Conservation (phyloP, 1,140 invertebrate species). For the Drosophila quadrilineata region DNA sequence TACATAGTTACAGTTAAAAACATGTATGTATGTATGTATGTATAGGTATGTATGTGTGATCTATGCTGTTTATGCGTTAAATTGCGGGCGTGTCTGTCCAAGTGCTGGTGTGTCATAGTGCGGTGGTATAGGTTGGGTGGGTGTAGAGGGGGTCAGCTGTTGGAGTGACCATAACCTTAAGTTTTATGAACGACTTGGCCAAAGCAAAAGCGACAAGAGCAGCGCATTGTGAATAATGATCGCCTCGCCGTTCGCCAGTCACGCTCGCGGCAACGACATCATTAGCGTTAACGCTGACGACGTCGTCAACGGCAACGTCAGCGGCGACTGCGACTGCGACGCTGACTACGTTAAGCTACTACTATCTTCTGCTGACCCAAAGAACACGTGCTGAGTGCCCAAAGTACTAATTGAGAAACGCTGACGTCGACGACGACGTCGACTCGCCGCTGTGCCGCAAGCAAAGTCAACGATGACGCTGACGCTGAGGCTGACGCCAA, state of each 20-base stretch:
- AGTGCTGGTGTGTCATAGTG: too few species aligned
- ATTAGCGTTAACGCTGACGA: not conserved
- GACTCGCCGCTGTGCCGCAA: too few species aligned
- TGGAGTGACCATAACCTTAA: constrained; percentile 73
- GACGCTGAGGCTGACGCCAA: constrained; percentile 1
- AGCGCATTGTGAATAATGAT: constrained; percentile 16
- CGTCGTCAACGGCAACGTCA: not conserved
- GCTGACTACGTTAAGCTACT: constrained; percentile 2
- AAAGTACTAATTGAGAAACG: not conserved
- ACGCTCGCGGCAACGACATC: not conserved
- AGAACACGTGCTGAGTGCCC: constrained; percentile 55
- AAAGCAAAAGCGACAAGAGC: constrained; percentile 9
- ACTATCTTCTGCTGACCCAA: constrained; percentile 32
- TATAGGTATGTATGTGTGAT: too few species aligned
- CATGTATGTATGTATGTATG: too few species aligned
- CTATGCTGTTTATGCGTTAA: constrained; percentile 19
- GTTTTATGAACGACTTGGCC: constrained; percentile 33
- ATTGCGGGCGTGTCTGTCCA: constrained; percentile 26
- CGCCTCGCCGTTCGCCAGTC: not conserved
- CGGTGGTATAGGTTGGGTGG: not conserved
- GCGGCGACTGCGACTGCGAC: constrained; percentile 3
- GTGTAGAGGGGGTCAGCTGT: constrained; percentile 9
- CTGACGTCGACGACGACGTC: not conserved
- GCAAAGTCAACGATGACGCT: constrained; percentile 5
- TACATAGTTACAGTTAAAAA: too few species aligned